phyloP scores from a whole-genome alignment of 2,888 invertebrate genomes.

The Diabrotica balteata region DNA sequence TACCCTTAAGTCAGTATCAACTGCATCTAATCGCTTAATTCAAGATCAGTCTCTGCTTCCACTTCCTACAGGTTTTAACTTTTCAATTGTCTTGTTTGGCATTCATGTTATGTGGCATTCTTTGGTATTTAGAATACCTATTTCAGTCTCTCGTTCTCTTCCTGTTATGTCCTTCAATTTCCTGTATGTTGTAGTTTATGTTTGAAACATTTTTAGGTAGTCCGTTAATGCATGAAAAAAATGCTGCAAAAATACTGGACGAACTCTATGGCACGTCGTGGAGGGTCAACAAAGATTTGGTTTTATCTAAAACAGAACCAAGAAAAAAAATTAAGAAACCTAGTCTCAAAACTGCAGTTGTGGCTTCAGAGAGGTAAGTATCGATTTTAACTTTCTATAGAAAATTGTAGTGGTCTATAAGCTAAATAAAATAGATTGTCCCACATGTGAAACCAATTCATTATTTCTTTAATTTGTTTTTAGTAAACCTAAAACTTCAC shows the following conservation, averaged over 20 bases:
- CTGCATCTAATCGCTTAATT: too few relatives aligned
- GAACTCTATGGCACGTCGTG: slow-evolving; percentile 55
- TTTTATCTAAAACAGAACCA: slow-evolving; percentile 50
- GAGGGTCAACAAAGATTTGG: slow-evolving; percentile 51
- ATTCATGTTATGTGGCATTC: too few relatives aligned
- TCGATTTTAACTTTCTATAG: too few relatives aligned
- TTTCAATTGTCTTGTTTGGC: too few relatives aligned
- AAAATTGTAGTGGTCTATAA: neutral
- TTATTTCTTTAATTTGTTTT: slow-evolving; percentile 27
- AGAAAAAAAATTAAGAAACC: slow-evolving; percentile 24
- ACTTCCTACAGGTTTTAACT: too few relatives aligned
- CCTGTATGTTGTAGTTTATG: too few relatives aligned
- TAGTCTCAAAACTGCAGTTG: slow-evolving; percentile 8
- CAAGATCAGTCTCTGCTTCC: too few relatives aligned
- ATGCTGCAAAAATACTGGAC: slow-evolving; percentile 49
- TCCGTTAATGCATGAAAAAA: neutral
- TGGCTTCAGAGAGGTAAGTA: slow-evolving; percentile 32
- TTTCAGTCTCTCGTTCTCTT: too few relatives aligned
- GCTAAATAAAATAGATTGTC: neutral
- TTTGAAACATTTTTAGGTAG: neutral
- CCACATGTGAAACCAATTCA: neutral
- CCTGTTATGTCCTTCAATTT: too few relatives aligned
- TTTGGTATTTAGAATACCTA: too few relatives aligned
- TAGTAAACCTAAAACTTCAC: slow-evolving; percentile 43
- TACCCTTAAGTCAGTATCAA: too few relatives aligned